These are phyloP conservation scores for Odontamblyopus rebecca DNA, from an alignment of 2,797 vertebrate species.

Conservation along the genomic window DNA sequence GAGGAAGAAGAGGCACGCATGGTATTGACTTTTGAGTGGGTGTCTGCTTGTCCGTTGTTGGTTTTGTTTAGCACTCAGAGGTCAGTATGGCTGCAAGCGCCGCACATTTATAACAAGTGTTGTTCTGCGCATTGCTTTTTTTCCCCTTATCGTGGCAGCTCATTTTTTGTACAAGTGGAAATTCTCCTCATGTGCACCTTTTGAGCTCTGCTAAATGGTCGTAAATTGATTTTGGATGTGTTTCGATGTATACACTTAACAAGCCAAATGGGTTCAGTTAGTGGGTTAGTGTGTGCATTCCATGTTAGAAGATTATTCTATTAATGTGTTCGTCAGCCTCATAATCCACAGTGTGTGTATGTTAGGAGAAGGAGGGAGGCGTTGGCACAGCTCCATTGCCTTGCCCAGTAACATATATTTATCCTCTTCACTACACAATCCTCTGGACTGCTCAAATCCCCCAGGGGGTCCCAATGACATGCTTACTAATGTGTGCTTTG, in stretches of 20 bases:
- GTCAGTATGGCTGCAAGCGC: conserved; percentile 68
- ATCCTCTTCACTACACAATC: conserved; percentile 73
- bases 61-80: conserved; percentile 69
- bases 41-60: conserved; percentile 70
- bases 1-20: conserved; percentile 71
- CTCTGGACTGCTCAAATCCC: conserved; percentile 63
- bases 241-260: conserved; percentile 57
- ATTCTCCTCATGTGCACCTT: conserved; percentile 54
- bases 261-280: conserved; percentile 69
- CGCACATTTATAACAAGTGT: conserved; percentile 68
- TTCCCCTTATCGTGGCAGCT: not conserved
- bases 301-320: conserved; percentile 59
- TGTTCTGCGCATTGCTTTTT: conserved; percentile 12
- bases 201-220: conserved; percentile 58
- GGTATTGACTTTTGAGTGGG: conserved; percentile 80
- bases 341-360: conserved; percentile 54
- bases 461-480: conserved; percentile 73
- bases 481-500: conserved; percentile 77
- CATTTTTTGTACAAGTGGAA: conserved; percentile 19
- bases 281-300: conserved; percentile 51
- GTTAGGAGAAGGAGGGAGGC: conserved; percentile 40
- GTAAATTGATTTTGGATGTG: conserved; percentile 69
- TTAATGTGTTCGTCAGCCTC: conserved; percentile 61
- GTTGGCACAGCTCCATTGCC: conserved; percentile 63
- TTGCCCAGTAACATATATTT: conserved; percentile 72